Percentiles rank a stretch among this genome's conserved stretches.
Evolutionary conservation across 1,140 invertebrate genomes (phyloP).

Genomic region (Diachasma alloeum): DNA sequence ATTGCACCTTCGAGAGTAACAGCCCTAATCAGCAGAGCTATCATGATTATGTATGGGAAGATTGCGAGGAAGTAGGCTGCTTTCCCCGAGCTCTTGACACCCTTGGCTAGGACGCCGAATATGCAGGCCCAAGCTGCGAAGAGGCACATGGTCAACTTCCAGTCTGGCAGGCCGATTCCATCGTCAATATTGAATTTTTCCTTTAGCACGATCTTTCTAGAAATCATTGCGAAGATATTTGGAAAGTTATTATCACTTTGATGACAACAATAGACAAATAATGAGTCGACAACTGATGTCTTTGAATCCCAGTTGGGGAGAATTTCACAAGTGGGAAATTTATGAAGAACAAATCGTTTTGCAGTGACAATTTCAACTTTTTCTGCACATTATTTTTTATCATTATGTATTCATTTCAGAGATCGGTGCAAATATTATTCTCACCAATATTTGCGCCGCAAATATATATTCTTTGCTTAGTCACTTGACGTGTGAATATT

Average conservation of each 20-base stretch:
- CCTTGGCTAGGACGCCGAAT: conserved; percentile 71
- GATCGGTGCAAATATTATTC: no score
- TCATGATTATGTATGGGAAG: conserved; percentile 79
- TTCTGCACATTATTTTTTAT: no score
- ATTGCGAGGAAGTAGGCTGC: conserved; percentile 77
- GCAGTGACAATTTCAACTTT: neutral
- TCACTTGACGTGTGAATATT: no score
- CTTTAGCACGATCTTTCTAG: conserved; percentile 67
- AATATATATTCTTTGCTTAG: no score
- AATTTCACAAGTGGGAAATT: no score
- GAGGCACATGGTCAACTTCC: conserved; percentile 74
- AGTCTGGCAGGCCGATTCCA: conserved; percentile 71
- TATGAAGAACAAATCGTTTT: no score
- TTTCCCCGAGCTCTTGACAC: conserved; percentile 73
- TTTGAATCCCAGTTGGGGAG: no score
- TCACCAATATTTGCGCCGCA: no score
- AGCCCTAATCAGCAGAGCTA: conserved; percentile 71
- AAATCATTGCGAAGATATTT: conserved; percentile 9
- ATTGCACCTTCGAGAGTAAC: conserved; percentile 70
- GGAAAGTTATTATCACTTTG: no score
- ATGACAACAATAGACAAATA: no score
- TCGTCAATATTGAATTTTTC: conserved; percentile 69
- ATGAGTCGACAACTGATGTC: no score
- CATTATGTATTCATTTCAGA: no score
- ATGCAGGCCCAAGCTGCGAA: conserved; percentile 76